Conservation (phyloP, 2,113 vertebrate genomes). For the Muntiacus reevesi region DNA sequence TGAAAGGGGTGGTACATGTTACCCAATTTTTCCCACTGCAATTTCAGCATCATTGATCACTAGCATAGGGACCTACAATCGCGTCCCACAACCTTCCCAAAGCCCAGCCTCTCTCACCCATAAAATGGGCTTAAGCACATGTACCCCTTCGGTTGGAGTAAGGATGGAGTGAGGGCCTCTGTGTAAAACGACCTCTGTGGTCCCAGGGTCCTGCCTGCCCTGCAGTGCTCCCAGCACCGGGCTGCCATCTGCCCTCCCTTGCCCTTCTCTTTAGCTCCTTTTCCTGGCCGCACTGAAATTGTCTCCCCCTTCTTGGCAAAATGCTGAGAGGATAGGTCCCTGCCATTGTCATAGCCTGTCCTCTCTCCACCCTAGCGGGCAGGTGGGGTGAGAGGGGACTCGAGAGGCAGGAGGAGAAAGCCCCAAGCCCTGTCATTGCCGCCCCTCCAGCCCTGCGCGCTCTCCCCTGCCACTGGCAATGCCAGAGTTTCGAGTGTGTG, state of each 20-base stretch:
- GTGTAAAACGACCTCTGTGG: background rate
- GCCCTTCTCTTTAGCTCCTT: background rate
- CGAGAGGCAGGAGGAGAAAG: background rate
- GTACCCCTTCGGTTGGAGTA: background rate
- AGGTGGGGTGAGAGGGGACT: background rate
- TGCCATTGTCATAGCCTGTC: background rate
- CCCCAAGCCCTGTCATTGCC: background rate
- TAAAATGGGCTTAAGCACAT: background rate
- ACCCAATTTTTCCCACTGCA: background rate
- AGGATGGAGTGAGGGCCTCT: background rate
- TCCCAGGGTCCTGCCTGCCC: background rate
- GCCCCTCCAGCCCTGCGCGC: rapidly evolving
- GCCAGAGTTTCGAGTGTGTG: background rate
- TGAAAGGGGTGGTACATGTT: background rate
- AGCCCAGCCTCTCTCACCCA: background rate
- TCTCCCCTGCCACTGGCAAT: too few species aligned
- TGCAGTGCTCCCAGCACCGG: background rate
- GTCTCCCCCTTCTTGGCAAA: constrained; percentile 31
- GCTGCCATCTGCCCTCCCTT: background rate
- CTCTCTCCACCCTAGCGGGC: background rate
- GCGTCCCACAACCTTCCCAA: background rate
- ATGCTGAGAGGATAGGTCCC: background rate
- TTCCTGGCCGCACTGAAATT: constrained; percentile 1
- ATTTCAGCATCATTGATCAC: background rate
- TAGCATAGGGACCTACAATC: background rate